Percentiles rank a stretch among this genome's conserved stretches.
Evolutionary conservation across 2,888 invertebrate genomes (phyloP).

Genomic region (Himalopsyche japonica): DNA sequence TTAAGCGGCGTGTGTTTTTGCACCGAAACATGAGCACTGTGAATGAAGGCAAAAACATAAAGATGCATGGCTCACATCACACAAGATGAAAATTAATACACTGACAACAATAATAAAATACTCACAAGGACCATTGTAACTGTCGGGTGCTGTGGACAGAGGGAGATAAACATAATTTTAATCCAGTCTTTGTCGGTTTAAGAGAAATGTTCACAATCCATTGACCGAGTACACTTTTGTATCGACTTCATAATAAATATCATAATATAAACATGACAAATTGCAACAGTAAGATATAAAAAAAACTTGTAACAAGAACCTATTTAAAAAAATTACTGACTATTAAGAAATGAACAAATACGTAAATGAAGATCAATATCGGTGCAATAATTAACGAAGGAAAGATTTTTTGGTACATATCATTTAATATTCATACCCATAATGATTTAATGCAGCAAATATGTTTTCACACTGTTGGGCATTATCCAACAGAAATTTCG

Average conservation of each 20-base stretch:
- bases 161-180: slow-evolving; percentile 40
- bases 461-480: too few relatives aligned
- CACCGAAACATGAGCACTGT: not conserved
- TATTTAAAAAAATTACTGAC: too few relatives aligned
- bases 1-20: not conserved
- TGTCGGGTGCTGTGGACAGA: slow-evolving; percentile 78
- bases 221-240: not conserved
- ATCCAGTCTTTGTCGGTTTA: slow-evolving; percentile 28
- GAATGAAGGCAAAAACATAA: not conserved
- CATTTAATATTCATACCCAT: too few relatives aligned
- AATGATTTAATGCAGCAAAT: too few relatives aligned
- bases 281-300: not conserved
- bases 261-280: too few relatives aligned
- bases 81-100: slow-evolving; percentile 25
- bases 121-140: slow-evolving; percentile 88
- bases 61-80: not conserved
- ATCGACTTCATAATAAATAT: not conserved
- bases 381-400: too few relatives aligned
- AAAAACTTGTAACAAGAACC: too few relatives aligned
- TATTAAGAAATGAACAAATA: too few relatives aligned
- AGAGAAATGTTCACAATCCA: not conserved
- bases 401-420: too few relatives aligned
- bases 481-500: too few relatives aligned
- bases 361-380: too few relatives aligned
- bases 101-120: slow-evolving; percentile 53